These are phyloP conservation scores for Tiphia femorata DNA, from an alignment of 2,888 invertebrate genomes.

Conservation along the genomic window DNA sequence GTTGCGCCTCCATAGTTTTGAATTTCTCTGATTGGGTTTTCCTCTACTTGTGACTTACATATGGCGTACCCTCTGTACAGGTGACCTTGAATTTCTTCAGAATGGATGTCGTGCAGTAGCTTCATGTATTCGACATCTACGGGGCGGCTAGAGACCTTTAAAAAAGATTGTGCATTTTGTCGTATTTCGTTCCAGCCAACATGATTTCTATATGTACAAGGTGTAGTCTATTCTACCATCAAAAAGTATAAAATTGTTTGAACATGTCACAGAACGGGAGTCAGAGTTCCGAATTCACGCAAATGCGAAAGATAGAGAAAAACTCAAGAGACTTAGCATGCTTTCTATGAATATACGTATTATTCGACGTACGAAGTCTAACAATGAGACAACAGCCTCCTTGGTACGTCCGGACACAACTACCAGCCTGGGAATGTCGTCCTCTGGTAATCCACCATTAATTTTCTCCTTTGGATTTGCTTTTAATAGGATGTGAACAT, in stretches of 20 bases:
- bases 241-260: not conserved
- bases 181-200: not conserved
- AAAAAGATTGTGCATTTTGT: no score
- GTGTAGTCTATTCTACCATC: not conserved
- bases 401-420: constrained; percentile 85
- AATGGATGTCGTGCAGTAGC: constrained; percentile 74
- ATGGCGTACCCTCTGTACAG: constrained; percentile 83
- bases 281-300: no score
- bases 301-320: no score
- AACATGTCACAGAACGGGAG: no score
- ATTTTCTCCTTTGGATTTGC: constrained; percentile 74
- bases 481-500: constrained; percentile 80
- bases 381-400: constrained; percentile 77
- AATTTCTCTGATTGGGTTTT: constrained; percentile 70
- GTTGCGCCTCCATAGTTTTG: constrained; percentile 75
- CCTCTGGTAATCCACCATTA: constrained; percentile 75
- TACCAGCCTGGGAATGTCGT: constrained; percentile 80
- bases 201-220: not conserved
- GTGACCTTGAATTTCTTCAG: constrained; percentile 72
- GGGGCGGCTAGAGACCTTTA: constrained; percentile 66
- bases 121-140: constrained; percentile 76
- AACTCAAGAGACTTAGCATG: no score
- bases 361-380: constrained; percentile 75
- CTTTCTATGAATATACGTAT: no score
- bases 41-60: constrained; percentile 59